These are phyloP conservation scores for Novumbra hubbsi DNA, from an alignment of 2,797 vertebrate genomes.

Conservation along the genomic window DNA sequence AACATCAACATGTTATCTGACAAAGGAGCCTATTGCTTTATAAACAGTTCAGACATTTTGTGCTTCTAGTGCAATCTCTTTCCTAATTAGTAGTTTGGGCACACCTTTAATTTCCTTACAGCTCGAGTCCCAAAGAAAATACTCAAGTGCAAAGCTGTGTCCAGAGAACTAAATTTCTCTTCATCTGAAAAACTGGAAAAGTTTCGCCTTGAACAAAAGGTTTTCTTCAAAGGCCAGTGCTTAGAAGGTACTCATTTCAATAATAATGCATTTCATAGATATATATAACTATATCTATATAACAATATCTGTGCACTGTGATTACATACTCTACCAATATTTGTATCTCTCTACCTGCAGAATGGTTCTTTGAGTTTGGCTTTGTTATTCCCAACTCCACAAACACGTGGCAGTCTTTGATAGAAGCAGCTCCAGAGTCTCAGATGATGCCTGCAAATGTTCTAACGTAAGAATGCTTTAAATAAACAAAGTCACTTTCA, in stretches of 20 bases:
- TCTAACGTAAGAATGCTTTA: conserved; percentile 87
- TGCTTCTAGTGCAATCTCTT: not conserved
- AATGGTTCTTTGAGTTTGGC: conserved; percentile 99
- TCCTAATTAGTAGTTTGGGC: not conserved
- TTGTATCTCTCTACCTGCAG: conserved; percentile 61
- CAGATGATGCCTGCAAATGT: conserved; percentile 99
- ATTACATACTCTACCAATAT: not conserved
- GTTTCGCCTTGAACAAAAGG: conserved; percentile 98
- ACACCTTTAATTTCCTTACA: conserved; percentile 56
- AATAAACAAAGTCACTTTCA: not conserved
- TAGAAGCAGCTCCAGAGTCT: conserved; percentile 97
- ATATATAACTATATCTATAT: not conserved
- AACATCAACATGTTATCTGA: not conserved
- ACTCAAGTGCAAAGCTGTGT: conserved; percentile 97
- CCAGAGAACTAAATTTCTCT: conserved; percentile 97
- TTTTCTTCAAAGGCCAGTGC: conserved; percentile 99
- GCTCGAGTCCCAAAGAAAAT: conserved; percentile 99
- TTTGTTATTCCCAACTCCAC: conserved; percentile 99
- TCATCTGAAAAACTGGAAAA: conserved; percentile 98
- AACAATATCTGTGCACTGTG: not conserved
- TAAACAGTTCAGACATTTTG: not conserved
- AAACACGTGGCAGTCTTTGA: conserved; percentile 99
- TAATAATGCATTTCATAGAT: not conserved
- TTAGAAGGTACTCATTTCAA: conserved; percentile 85
- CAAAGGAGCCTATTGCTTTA: not conserved